Conservation (phyloP, 2,113 vertebrate species). For the Rhea pennata region DNA sequence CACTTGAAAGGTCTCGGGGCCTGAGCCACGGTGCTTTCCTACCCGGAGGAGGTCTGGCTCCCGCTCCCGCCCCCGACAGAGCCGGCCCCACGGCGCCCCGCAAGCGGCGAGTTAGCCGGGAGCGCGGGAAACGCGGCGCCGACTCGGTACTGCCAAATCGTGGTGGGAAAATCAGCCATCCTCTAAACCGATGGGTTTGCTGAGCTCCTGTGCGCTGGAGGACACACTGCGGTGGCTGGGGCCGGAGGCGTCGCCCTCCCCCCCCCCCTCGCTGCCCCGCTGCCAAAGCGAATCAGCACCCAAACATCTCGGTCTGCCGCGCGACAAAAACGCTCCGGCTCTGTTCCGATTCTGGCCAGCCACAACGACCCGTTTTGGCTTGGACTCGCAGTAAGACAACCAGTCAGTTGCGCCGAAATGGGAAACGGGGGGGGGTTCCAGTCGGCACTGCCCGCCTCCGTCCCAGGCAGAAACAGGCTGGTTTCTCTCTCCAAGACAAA, state of each 20-base stretch:
- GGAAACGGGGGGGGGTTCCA: slow-evolving; percentile 21
- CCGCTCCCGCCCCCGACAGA: background rate
- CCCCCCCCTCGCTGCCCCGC: background rate
- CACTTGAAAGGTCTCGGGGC: background rate
- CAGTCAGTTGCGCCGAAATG: background rate
- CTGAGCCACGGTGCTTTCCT: background rate
- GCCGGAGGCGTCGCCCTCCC: no score
- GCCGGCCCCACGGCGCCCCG: background rate
- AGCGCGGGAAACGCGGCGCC: background rate
- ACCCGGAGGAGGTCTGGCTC: background rate
- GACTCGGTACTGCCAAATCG: no score
- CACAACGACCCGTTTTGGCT: background rate
- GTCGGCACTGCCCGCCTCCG: background rate
- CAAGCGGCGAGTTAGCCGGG: background rate
- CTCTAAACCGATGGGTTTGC: background rate
- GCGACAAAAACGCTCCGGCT: background rate
- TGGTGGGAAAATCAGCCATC: background rate
- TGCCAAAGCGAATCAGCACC: background rate
- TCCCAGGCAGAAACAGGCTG: background rate
- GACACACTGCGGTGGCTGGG: fast-evolving
- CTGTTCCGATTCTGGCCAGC: background rate
- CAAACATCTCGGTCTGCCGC: background rate
- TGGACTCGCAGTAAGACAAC: background rate
- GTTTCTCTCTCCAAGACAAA: background rate
- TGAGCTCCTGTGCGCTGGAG: background rate